These are phyloP conservation scores for Myotis findleyi DNA, from an alignment of 2,797 vertebrate genomes.

Conservation along the genomic window DNA sequence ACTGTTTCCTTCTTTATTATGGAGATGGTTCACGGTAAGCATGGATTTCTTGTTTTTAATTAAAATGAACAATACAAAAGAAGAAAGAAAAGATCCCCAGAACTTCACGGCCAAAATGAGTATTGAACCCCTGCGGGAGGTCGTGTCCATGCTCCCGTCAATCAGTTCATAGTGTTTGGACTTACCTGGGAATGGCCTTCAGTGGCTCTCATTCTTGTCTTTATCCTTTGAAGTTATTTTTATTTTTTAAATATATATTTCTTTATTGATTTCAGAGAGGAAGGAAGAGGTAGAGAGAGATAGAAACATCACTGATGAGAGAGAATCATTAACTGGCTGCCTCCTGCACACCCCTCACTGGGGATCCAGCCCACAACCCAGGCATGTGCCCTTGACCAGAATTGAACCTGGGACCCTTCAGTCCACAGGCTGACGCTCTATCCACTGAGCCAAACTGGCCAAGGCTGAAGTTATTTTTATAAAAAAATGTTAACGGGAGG, in stretches of 20 bases:
- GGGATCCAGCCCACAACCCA: too few relatives aligned
- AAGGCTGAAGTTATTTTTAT: slow-evolving; percentile 16
- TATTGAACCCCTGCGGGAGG: background rate
- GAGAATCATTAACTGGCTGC: too few relatives aligned
- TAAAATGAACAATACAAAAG: slow-evolving; percentile 35
- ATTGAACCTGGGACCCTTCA: too few relatives aligned
- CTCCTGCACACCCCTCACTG: too few relatives aligned
- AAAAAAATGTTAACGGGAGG: background rate
- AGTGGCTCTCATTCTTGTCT: background rate
- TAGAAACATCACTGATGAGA: too few relatives aligned
- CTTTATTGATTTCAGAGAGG: too few relatives aligned
- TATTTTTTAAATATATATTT: background rate
- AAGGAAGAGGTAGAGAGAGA: too few relatives aligned
- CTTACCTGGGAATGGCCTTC: slow-evolving; percentile 31
- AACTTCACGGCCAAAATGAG: background rate
- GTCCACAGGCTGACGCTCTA: too few relatives aligned
- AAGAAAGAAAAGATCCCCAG: background rate
- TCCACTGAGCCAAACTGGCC: too few relatives aligned
- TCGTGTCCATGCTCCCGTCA: background rate
- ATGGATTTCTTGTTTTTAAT: slow-evolving; percentile 68
- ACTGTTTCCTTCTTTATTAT: slow-evolving; percentile 26
- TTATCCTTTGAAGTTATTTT: slow-evolving; percentile 46
- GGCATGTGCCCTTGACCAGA: too few relatives aligned
- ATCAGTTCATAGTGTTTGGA: background rate
- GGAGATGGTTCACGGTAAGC: background rate